Conservation (phyloP, 2,888 invertebrate species). For the Leptinotarsa peninsularis region DNA sequence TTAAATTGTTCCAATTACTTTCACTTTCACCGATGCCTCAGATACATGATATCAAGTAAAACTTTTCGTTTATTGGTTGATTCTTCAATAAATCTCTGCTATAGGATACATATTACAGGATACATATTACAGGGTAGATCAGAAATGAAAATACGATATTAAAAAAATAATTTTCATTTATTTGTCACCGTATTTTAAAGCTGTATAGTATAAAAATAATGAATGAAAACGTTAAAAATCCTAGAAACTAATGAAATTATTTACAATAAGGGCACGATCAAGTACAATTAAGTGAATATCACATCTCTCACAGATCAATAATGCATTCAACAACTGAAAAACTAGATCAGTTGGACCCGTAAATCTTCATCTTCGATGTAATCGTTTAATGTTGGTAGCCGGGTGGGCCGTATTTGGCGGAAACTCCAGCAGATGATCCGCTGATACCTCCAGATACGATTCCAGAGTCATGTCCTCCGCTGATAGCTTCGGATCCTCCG, state of each 20-base stretch:
- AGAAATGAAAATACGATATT: conserved; percentile 2
- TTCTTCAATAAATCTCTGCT: background rate
- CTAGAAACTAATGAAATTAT: conserved; percentile 42
- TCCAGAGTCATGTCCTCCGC: conserved; percentile 39
- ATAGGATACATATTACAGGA: too few species aligned
- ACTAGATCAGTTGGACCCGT: conserved; percentile 31
- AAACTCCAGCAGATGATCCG: conserved; percentile 40
- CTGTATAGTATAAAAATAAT: conserved; percentile 44
- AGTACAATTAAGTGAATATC: conserved; percentile 42
- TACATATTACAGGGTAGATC: background rate
- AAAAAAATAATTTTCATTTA: conserved; percentile 44
- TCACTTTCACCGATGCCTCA: conserved; percentile 24
- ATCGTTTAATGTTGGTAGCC: conserved; percentile 49
- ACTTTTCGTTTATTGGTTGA: background rate
- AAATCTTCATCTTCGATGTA: conserved; percentile 4
- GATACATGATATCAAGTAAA: background rate
- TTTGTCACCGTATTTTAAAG: conserved; percentile 55
- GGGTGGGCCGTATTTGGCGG: conserved; percentile 52
- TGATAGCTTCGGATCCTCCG: conserved; percentile 15
- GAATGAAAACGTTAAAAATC: conserved; percentile 33
- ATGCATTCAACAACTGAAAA: conserved; percentile 47
- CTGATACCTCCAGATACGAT: conserved; percentile 35
- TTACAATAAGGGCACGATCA: conserved; percentile 36
- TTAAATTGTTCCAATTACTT: conserved; percentile 19
- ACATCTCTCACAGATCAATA: conserved; percentile 46